Conservation (phyloP, 2,888 invertebrate genomes). For the Xylocampa areola region DNA sequence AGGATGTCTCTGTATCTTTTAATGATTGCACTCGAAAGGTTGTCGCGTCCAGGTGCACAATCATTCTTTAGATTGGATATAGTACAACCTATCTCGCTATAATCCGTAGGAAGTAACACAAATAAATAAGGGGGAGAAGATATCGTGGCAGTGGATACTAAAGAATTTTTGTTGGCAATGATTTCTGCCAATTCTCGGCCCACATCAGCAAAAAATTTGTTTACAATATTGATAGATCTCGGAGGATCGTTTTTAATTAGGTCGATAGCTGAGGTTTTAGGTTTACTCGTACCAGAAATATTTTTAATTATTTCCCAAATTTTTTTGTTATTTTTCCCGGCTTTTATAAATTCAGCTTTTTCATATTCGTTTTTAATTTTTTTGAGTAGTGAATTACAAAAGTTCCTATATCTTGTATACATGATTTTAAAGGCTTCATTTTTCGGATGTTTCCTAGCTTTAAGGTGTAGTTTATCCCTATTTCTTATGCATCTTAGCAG, state of each 20-base stretch:
- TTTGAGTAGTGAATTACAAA: constrained; percentile 2
- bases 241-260: neutral
- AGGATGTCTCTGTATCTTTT: neutral
- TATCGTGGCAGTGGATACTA: neutral
- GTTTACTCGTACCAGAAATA: constrained; percentile 6
- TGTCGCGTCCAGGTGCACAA: neutral
- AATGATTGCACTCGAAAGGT: neutral
- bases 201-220: neutral
- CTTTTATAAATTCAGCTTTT: constrained; percentile 1
- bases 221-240: neutral
- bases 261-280: neutral
- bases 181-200: neutral
- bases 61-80: neutral
- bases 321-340: neutral
- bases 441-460: neutral
- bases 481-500: too few species aligned
- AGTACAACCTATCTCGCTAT: neutral
- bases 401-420: constrained; percentile 6
- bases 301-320: constrained; percentile 8
- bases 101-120: neutral
- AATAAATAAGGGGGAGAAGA: neutral
- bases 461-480: constrained; percentile 5
- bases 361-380: constrained; percentile 6
- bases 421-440: constrained; percentile 1
- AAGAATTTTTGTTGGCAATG: neutral